A percentile compares a stretch with the other conserved stretches of the same genome.
Conservation (phyloP, 2,113 vertebrate species). For the Empidonax alnorum region DNA sequence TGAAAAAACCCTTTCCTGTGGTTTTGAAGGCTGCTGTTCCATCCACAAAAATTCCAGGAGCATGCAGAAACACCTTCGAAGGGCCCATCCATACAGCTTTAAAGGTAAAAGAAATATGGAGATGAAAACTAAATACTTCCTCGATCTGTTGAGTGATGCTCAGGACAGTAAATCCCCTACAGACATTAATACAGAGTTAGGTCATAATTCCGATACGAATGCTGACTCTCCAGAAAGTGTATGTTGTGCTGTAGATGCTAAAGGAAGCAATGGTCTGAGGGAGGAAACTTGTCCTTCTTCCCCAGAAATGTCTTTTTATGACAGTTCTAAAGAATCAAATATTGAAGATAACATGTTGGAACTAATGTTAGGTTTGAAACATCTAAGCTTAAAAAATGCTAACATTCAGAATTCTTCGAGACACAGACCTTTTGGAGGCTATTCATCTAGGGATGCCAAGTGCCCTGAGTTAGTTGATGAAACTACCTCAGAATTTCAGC, state of each 20-base stretch:
- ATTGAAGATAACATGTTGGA: slow-evolving; percentile 84
- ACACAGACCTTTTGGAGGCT: slow-evolving; percentile 69
- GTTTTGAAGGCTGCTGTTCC: slow-evolving; percentile 89
- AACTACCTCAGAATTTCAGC: slow-evolving; percentile 72
- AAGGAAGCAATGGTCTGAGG: slow-evolving; percentile 56
- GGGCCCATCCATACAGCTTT: slow-evolving; percentile 83
- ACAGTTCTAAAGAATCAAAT: slow-evolving; percentile 64
- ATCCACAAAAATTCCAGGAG: slow-evolving; percentile 86
- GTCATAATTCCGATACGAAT: slow-evolving; percentile 71
- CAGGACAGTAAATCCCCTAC: slow-evolving; percentile 52
- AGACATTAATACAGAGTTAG: slow-evolving; percentile 66
- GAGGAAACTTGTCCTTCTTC: slow-evolving; percentile 72
- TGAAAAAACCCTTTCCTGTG: slow-evolving; percentile 88
- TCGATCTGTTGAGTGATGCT: slow-evolving; percentile 30
- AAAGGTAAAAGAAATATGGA: slow-evolving; percentile 82
- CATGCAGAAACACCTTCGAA: slow-evolving; percentile 88
- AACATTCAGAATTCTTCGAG: slow-evolving; percentile 69
- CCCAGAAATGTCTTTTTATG: slow-evolving; percentile 70
- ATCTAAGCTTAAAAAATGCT: slow-evolving; percentile 86
- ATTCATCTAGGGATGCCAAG: slow-evolving; percentile 75
- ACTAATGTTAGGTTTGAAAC: slow-evolving; percentile 87
- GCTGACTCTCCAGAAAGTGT: slow-evolving; percentile 69
- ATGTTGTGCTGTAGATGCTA: slow-evolving; percentile 48
- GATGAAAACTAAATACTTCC: slow-evolving; percentile 70
- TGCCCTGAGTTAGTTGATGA: slow-evolving; percentile 65